Conservation (phyloP, 2,888 invertebrate genomes). For the Caenorhabditis angaria region DNA sequence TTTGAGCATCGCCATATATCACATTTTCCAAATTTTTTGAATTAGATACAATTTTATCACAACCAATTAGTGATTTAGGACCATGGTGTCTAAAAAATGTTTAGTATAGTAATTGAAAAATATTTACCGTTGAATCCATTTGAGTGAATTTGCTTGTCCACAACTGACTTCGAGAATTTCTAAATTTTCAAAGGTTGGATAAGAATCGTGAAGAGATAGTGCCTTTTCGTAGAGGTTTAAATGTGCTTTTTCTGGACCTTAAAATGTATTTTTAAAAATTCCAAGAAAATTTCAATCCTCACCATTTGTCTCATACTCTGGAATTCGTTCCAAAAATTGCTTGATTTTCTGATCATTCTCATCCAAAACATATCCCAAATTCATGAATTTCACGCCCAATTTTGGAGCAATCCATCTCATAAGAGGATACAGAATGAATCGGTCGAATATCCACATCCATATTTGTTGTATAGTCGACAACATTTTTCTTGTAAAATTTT, state of each 20-base stretch:
- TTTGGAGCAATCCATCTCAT: conserved; percentile 44
- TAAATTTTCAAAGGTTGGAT: conserved; percentile 48
- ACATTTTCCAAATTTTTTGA: conserved; percentile 15
- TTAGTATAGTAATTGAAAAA: neutral
- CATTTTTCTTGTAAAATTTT: conserved; percentile 19
- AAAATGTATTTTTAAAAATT: conserved; percentile 3
- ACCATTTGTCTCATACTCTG: conserved; percentile 19
- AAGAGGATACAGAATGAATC: conserved; percentile 58
- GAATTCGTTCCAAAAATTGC: conserved; percentile 9
- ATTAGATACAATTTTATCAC: conserved; percentile 43
- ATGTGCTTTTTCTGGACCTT: conserved; percentile 47
- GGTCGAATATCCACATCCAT: conserved; percentile 60
- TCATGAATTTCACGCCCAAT: conserved; percentile 57
- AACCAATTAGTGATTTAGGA: conserved; percentile 43
- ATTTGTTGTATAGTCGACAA: conserved; percentile 17
- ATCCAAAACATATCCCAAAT: conserved; percentile 56
- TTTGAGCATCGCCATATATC: conserved; percentile 52
- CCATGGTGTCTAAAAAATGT: conserved; percentile 54
- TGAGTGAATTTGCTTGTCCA: conserved; percentile 60
- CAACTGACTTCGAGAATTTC: conserved; percentile 64
- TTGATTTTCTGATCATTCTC: conserved; percentile 10
- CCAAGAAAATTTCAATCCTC: neutral
- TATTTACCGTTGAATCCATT: conserved; percentile 57
- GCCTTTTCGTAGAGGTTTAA: conserved; percentile 63
- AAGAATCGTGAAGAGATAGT: conserved; percentile 53